phyloP scores from a whole-genome alignment of 1,140 invertebrate genomes.

The Cotesia glomerata region DNA sequence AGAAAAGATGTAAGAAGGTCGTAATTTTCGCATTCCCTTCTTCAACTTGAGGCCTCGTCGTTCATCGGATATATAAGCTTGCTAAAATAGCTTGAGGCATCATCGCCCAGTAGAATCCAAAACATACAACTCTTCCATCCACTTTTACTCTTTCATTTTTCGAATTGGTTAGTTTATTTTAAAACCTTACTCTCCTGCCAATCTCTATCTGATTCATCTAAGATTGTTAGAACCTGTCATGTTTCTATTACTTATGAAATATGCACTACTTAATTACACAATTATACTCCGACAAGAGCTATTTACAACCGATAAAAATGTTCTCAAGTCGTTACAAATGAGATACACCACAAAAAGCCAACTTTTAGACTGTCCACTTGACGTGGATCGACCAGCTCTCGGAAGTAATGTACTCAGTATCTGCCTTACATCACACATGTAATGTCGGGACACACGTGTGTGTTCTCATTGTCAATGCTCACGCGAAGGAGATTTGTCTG shows the following conservation, averaged over 20 bases:
- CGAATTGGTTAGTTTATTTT: no score
- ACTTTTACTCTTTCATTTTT: no score
- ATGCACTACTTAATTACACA: no score
- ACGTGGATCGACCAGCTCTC: constrained; percentile 47
- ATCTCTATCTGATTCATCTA: no score
- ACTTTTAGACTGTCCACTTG: constrained; percentile 52
- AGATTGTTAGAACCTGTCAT: no score
- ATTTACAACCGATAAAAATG: background rate
- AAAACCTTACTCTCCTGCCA: no score
- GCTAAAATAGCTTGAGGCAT: constrained; percentile 2
- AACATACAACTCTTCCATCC: no score
- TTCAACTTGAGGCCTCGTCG: constrained; percentile 10
- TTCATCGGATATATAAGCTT: background rate
- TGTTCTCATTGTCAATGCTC: background rate
- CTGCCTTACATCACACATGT: background rate
- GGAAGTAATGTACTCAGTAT: constrained; percentile 38
- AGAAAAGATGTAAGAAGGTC: constrained; percentile 19
- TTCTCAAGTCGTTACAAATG: background rate
- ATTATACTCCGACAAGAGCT: background rate
- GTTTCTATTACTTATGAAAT: no score
- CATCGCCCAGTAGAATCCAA: no score
- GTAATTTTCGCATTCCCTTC: constrained; percentile 31
- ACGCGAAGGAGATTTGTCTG: background rate
- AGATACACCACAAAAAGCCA: background rate
- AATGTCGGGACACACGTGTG: background rate